phyloP scores from a whole-genome alignment of 2,113 vertebrate genomes.

The Myocastor coypus region DNA sequence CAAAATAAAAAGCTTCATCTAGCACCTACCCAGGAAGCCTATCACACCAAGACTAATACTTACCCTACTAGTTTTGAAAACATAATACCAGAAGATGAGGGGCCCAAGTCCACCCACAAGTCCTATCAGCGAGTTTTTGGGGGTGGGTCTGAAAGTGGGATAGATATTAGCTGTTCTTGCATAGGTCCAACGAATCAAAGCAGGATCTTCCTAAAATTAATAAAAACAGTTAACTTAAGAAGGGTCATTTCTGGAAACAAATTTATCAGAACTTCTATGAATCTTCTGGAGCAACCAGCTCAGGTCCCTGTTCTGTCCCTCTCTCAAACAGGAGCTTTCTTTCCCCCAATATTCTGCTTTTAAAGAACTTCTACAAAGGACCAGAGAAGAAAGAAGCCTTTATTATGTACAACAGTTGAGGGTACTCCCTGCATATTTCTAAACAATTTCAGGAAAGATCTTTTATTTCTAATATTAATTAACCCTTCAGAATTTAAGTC shows the following conservation, averaged over 20 bases:
- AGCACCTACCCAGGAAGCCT: background rate
- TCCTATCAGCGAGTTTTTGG: constrained; percentile 92
- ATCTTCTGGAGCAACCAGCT: no score
- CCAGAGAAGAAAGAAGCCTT: background rate
- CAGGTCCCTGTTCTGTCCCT: no score
- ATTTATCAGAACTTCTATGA: background rate
- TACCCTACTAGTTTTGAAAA: constrained; percentile 92
- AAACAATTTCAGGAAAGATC: background rate
- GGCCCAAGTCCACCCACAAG: constrained; percentile 86
- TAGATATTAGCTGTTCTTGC: constrained; percentile 89
- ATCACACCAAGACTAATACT: constrained; percentile 66
- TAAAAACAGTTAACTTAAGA: constrained; percentile 19
- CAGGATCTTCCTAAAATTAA: constrained; percentile 92
- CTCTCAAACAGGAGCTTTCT: no score
- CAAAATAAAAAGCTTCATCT: background rate
- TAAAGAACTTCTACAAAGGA: background rate
- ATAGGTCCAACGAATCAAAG: constrained; percentile 90
- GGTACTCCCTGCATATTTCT: background rate
- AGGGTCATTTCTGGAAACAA: background rate
- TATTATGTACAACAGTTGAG: background rate
- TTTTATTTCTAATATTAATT: constrained; percentile 29
- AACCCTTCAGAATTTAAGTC: constrained; percentile 43
- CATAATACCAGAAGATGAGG: constrained; percentile 84
- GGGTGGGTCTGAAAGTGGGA: constrained; percentile 88
- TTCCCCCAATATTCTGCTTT: no score